A percentile compares a stretch with the other conserved stretches of the same genome.
These are phyloP conservation scores for Acanthurus tractus DNA, from an alignment of 2,797 vertebrate species.

Conservation along the genomic window DNA sequence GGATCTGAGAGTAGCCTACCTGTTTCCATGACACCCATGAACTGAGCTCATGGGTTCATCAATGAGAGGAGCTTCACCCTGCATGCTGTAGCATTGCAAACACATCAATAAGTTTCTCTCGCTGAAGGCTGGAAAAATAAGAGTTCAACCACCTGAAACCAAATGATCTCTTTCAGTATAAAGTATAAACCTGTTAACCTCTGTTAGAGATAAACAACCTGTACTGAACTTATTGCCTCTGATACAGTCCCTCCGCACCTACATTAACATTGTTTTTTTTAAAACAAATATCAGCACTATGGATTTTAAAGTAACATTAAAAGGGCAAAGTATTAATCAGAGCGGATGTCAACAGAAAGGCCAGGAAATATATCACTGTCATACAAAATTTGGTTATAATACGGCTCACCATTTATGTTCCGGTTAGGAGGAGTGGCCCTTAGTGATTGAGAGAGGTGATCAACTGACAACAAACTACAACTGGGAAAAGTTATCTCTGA, in stretches of 20 bases:
- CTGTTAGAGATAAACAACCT: conserved; percentile 6
- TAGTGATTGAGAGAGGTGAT: background rate
- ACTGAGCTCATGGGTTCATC: conserved; percentile 8
- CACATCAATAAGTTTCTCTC: background rate
- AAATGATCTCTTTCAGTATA: background rate
- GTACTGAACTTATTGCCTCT: background rate
- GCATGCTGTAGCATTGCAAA: background rate
- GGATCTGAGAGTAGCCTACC: background rate
- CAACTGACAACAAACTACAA: background rate
- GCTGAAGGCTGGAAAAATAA: background rate
- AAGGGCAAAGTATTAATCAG: background rate
- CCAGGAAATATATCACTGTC: background rate
- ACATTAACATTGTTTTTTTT: background rate
- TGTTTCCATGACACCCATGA: conserved; percentile 49
- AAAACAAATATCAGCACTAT: background rate
- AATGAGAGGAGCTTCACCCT: background rate
- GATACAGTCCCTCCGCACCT: background rate
- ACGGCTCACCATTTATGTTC: background rate
- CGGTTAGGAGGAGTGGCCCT: background rate
- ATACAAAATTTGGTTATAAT: background rate
- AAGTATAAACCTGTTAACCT: background rate
- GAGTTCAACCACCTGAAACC: background rate
- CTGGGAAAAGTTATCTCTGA: background rate
- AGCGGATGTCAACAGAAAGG: background rate
- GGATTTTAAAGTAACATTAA: background rate